phyloP scores from a whole-genome alignment of 1,140 invertebrate genomes.

The Vanessa atalanta region DNA sequence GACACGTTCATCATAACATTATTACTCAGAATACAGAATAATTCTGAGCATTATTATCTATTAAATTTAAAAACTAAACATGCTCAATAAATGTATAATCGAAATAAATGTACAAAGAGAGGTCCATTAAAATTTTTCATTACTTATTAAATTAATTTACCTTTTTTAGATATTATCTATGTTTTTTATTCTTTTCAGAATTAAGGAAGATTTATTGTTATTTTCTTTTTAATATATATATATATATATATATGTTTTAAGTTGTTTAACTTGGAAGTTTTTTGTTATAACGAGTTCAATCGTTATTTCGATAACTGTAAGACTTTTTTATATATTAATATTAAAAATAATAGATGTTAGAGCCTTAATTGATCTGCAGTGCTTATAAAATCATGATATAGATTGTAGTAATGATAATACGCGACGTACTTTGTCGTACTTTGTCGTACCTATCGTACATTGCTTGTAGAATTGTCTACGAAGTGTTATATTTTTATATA shows the following conservation, averaged over 20 bases:
- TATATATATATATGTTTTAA: conserved; percentile 7
- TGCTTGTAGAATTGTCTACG: conserved; percentile 18
- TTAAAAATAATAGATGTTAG: conserved; percentile 4
- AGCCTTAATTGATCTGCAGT: conserved; percentile 10
- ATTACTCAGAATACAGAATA: neutral
- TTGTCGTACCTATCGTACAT: neutral
- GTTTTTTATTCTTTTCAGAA: conserved; percentile 1
- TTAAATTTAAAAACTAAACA: neutral
- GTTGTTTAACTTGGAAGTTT: conserved; percentile 2
- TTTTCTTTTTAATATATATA: conserved; percentile 1
- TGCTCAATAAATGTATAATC: conserved; percentile 11
- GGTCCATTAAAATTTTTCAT: neutral
- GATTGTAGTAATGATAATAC: conserved; percentile 1
- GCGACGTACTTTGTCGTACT: neutral
- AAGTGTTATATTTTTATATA: conserved; percentile 20
- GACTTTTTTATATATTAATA: conserved; percentile 2
- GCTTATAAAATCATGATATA: conserved; percentile 5
- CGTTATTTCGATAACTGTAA: conserved; percentile 17
- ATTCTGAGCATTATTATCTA: neutral
- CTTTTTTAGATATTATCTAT: conserved; percentile 1
- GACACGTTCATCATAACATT: neutral
- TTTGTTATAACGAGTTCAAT: conserved; percentile 8
- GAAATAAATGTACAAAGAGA: neutral
- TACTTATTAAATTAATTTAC: neutral
- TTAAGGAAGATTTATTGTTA: neutral